A percentile compares a stretch with the other conserved stretches of the same genome.
Conservation (phyloP, 1,140 invertebrate genomes). For the Aporrectodea caliginosa region DNA sequence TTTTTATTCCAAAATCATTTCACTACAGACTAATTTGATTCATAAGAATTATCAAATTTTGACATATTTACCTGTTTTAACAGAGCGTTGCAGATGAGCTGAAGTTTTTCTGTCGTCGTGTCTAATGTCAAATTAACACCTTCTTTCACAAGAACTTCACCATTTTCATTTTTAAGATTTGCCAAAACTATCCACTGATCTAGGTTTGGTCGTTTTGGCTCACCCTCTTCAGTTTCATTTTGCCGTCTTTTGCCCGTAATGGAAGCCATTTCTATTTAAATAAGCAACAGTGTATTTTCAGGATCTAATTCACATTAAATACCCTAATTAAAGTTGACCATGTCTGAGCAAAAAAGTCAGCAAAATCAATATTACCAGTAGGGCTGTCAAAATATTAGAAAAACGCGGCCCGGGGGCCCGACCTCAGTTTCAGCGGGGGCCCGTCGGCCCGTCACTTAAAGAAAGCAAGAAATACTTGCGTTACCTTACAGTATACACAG, state of each 20-base stretch:
- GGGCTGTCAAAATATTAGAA: too few species aligned
- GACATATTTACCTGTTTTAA: not conserved
- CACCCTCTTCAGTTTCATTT: not conserved
- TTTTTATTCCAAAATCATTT: not conserved
- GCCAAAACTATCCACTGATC: not conserved
- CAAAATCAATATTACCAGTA: too few species aligned
- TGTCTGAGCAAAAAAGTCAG: too few species aligned
- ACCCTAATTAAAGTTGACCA: too few species aligned
- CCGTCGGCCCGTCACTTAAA: too few species aligned
- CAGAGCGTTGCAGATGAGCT: not conserved
- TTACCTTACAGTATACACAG: too few species aligned
- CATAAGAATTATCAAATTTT: not conserved
- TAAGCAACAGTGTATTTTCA: too few species aligned
- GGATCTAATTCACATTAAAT: too few species aligned
- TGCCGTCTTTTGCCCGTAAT: not conserved
- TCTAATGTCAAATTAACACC: not conserved
- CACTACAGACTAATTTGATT: not conserved
- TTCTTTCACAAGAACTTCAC: not conserved
- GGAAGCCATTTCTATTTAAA: not conserved
- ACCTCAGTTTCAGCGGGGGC: too few species aligned
- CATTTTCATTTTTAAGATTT: not conserved
- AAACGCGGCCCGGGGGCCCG: too few species aligned
- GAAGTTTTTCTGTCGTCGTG: not conserved
- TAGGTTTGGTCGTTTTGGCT: not conserved
- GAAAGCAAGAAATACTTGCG: too few species aligned